Evolutionary conservation across 2,888 invertebrate genomes (phyloP), one percentile per base, ranked within the genome.

Genomic region (Choreutis nemorana): DNA sequence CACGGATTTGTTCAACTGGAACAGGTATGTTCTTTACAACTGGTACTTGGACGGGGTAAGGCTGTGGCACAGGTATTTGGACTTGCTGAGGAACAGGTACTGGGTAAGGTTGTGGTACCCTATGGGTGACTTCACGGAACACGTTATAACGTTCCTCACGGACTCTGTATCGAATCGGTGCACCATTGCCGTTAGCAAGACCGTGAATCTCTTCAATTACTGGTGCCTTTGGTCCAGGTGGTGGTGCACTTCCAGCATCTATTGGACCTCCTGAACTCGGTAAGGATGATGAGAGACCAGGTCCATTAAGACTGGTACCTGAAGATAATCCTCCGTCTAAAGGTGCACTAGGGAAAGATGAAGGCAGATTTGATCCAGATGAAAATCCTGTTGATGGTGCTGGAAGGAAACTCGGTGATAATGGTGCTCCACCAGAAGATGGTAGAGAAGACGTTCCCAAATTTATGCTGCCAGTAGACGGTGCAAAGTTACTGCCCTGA

Each of bases 1-100:
- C 79, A 36, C 81, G 81, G 26, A 79, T 81, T 44, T 82, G 70
- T 4, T 83, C 78, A 1, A 83, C 71, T 2, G 83, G 82, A 2
- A 83, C 70, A 31, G 83, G 81, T 1, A 83, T 61, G 12, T 82
- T 77, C 36, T 66, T 81, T 20, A 78, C 51, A 1, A 82, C 73
- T 27, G 83, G 83, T 1, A 83, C 70, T 47, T 75, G 66, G 8
- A 84, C 83, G 12, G 81, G 79, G 55, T 83, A 83, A 10, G 84
- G 83, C 35, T 83, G 82, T 0, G 83, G 83, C 6, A 83, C 68
- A 10, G 81, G 81, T 16, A 83, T 65, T 39, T 63, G 64, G 11
- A 83, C 81, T 28, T 66, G 68, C 34, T 83, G 81, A 1, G 77
- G 77, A 3, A 81, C 73, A 29, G 75, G 78, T 1, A 81, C 73